Base-by-base conservation (phyloP, 2,888 invertebrate species). In the Stenodema calcarata region DNA sequence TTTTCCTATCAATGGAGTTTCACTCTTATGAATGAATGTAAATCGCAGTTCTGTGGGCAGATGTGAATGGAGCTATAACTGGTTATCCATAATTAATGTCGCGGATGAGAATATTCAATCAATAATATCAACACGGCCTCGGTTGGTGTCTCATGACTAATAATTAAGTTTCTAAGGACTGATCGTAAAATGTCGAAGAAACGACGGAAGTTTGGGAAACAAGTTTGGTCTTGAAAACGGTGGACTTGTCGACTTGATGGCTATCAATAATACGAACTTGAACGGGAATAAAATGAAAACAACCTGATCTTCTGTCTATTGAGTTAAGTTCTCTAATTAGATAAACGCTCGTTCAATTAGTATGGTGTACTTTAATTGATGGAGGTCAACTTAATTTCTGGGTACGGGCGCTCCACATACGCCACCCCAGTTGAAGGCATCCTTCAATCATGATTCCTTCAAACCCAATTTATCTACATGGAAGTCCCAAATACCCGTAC, bases 341-440 rank as follows among this genome's bases (percentile, higher is more conserved):
- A 80, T 80, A 80, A 80, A 54, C 28, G 80, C 47, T 80, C 80
- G 80, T 80, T 50, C 80, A 80, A 80, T 54, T 80, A 80, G 28
- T 54, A 27, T 27, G 50, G 27, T 27, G 54, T 54, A 50, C 50
- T 50, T 80, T 30, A 80, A 44, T 80, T 50, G 54, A 80, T 30
- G 50, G 50, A 35, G 42, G 42, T 14, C 41, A 80, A 27, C 80
- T 30, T 27, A 80, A 54, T 80, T 80, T 30, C n/a, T 11, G 44
- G 75, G 42, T 42, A 75, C 75, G 35, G 75, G 75, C 35, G 70
- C 70, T 35, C 14, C 27, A 4, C 11, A 12, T 0, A 27, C 27
- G 35, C 23, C 70, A 69, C 47, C 14, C 35, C 47, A 47, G 47
- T 47, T 47, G 12, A 47, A 47, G 50, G 6, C n/a, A 50, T 50